These are phyloP conservation scores for Platichthys flesus DNA, from an alignment of 2,113 vertebrate species.

Conservation along the genomic window DNA sequence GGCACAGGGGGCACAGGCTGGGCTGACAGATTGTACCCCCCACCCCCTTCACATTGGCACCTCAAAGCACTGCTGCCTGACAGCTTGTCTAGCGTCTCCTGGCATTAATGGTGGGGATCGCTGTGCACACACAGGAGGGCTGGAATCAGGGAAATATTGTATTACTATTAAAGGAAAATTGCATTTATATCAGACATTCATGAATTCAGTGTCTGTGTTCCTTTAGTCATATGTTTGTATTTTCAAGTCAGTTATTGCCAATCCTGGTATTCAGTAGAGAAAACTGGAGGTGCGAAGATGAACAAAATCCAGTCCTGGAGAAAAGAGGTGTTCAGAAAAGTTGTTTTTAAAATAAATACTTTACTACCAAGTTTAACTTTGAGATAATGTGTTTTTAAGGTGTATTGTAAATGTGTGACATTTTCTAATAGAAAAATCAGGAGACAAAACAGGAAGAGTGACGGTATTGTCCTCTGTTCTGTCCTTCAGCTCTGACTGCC, in stretches of 20 bases:
- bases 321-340: neutral
- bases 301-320: too few species aligned
- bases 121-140: constrained; percentile 13
- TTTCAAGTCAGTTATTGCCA: too few species aligned
- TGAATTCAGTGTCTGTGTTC: constrained; percentile 23
- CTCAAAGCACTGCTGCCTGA: constrained; percentile 55
- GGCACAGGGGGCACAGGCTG: constrained; percentile 60
- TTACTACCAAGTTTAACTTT: neutral
- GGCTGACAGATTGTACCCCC: constrained; percentile 71
- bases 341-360: neutral
- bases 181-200: constrained; percentile 6
- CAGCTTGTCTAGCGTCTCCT: constrained; percentile 59
- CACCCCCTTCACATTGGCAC: constrained; percentile 53
- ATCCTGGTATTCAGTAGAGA: neutral
- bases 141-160: constrained; percentile 15
- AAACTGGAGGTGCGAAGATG: neutral
- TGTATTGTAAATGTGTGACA: neutral
- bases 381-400: neutral
- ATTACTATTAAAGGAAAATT: neutral
- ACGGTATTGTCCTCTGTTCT: neutral
- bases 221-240: neutral
- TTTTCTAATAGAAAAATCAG: neutral
- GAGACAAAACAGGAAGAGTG: too few species aligned
- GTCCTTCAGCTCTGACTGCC: neutral
- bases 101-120: constrained; percentile 23